Percentiles rank a stretch among this genome's conserved stretches.
Evolutionary conservation across 2,888 invertebrate genomes (phyloP).

Genomic region (Colostygia pectinataria): DNA sequence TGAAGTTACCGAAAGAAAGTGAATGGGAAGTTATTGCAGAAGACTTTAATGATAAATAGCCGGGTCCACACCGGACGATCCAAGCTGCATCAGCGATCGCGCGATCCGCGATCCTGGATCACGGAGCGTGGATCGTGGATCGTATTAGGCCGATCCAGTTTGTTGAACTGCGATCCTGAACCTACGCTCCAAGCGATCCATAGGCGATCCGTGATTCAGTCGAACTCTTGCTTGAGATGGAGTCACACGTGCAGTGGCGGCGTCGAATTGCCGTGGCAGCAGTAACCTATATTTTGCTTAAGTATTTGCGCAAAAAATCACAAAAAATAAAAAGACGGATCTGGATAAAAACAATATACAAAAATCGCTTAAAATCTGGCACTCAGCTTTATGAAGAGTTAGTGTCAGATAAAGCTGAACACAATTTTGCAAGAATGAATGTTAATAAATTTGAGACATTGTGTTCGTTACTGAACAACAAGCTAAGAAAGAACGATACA

Average conservation of each 20-base stretch:
- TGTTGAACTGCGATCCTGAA: too few species aligned
- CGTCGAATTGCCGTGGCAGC: neutral
- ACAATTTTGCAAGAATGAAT: slow-evolving; percentile 36
- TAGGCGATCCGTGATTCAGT: too few species aligned
- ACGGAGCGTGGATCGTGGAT: too few species aligned
- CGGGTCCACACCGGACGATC: too few species aligned
- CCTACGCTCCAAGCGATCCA: too few species aligned
- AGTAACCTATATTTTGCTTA: neutral
- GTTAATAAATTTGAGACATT: slow-evolving; percentile 33
- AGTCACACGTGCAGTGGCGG: too few species aligned
- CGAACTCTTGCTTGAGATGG: too few species aligned
- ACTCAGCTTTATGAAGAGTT: slow-evolving; percentile 8
- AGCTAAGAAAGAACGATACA: slow-evolving; percentile 26
- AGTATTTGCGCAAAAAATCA: neutral
- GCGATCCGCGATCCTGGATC: too few species aligned
- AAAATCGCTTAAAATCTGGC: slow-evolving; percentile 16
- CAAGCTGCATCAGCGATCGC: too few species aligned
- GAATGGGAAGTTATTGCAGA: neutral
- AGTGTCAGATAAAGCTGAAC: slow-evolving; percentile 15
- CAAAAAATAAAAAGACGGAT: neutral
- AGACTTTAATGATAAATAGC: neutral
- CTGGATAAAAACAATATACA: neutral
- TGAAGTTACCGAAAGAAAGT: slow-evolving; percentile 5
- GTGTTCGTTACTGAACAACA: slow-evolving; percentile 34
- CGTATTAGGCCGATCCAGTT: too few species aligned